Conservation (phyloP, 1,140 invertebrate species). For the Harpegnathos saltator region DNA sequence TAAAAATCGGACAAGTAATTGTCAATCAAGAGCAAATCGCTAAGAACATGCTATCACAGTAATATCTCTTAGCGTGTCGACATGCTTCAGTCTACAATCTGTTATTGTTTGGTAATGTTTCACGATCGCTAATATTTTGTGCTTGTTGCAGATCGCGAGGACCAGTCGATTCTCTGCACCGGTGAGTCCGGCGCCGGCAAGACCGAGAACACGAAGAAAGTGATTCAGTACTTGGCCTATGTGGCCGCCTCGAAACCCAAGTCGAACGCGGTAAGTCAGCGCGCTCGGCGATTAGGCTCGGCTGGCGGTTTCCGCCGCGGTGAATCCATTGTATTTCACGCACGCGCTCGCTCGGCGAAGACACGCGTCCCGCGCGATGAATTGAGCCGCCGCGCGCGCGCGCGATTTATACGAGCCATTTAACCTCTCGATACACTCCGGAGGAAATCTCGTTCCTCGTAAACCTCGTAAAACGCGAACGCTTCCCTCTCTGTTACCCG, state of each 20-base stretch:
- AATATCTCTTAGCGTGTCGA: not conserved
- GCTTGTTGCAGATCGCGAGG: slow-evolving; percentile 95
- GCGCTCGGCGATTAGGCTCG: slow-evolving; percentile 6
- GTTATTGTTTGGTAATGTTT: not conserved
- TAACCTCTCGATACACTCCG: slow-evolving; percentile 9
- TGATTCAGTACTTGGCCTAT: slow-evolving; percentile 99
- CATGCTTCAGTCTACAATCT: not conserved
- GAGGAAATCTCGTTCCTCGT: slow-evolving; percentile 6
- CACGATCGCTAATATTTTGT: slow-evolving; percentile 18
- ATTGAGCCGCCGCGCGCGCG: slow-evolving; percentile 29
- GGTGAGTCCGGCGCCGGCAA: slow-evolving; percentile 99
- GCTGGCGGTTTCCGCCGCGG: slow-evolving; percentile 4
- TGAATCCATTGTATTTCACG: slow-evolving; percentile 29
- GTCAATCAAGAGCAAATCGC: too few relatives aligned
- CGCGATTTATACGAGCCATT: slow-evolving; percentile 36
- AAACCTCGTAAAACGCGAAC: slow-evolving; percentile 17
- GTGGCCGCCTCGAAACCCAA: slow-evolving; percentile 98
- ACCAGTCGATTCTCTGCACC: slow-evolving; percentile 99
- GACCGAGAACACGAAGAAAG: slow-evolving; percentile 99
- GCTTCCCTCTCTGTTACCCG: not conserved
- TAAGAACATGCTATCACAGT: not conserved
- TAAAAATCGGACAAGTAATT: too few relatives aligned
- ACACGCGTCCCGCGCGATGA: slow-evolving; percentile 30
- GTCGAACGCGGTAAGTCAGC: slow-evolving; percentile 93
- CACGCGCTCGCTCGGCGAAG: slow-evolving; percentile 23